A percentile compares a stretch with the other conserved stretches of the same genome.
These are phyloP conservation scores for Hydrozoanthus gracilis DNA, from an alignment of 92 coral and sea anemone genomes.

Conservation along the genomic window DNA sequence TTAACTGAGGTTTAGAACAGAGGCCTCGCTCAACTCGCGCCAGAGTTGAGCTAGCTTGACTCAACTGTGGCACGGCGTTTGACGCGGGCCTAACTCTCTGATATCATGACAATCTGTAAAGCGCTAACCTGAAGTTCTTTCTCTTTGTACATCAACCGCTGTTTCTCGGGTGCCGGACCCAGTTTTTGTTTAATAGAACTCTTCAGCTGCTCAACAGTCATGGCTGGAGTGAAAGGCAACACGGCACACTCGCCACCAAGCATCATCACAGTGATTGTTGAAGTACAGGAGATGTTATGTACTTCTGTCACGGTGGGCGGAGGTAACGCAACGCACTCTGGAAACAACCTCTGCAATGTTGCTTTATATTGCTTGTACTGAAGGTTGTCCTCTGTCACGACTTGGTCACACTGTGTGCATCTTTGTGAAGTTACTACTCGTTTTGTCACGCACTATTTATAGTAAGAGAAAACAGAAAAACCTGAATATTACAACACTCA, in stretches of 20 bases:
- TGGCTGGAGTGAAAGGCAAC: slow-evolving; percentile 57
- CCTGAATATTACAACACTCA: not conserved
- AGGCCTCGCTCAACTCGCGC: too few relatives aligned
- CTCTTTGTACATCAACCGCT: slow-evolving; percentile 76
- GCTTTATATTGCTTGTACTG: slow-evolving; percentile 72
- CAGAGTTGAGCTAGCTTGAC: too few relatives aligned
- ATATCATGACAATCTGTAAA: too few relatives aligned
- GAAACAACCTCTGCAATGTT: slow-evolving; percentile 81
- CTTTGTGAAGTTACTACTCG: slow-evolving; percentile 57
- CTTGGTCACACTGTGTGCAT: slow-evolving; percentile 80
- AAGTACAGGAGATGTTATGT: not conserved
- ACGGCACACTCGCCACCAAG: slow-evolving; percentile 92
- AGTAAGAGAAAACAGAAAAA: not conserved
- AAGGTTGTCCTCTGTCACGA: slow-evolving; percentile 55
- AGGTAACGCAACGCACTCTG: slow-evolving; percentile 62
- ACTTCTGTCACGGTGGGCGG: slow-evolving; percentile 47
- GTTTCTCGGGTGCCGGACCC: slow-evolving; percentile 69
- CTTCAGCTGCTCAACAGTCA: slow-evolving; percentile 76
- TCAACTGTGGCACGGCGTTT: too few relatives aligned
- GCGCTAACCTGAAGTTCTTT: slow-evolving; percentile 79
- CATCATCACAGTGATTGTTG: slow-evolving; percentile 78
- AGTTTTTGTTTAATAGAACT: slow-evolving; percentile 42
- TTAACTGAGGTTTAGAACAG: too few relatives aligned
- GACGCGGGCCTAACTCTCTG: too few relatives aligned
- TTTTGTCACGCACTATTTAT: slow-evolving; percentile 74